Evolutionary conservation across 2,888 invertebrate genomes (phyloP).

Genomic region (Kryphioiulus occultus): DNA sequence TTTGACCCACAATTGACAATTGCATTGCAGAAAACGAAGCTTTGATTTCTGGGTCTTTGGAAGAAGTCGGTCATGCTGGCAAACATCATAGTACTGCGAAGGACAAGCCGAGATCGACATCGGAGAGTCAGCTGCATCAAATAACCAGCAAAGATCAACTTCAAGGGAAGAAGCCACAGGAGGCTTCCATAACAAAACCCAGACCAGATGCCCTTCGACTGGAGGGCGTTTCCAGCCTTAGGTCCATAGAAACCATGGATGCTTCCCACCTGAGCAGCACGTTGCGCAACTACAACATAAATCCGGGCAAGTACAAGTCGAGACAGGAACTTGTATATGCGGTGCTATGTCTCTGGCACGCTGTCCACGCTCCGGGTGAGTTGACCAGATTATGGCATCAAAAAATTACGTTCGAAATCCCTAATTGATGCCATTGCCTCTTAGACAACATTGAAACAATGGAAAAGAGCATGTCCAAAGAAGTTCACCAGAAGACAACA

Average conservation of each 20-base stretch:
- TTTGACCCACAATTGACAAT: too few species aligned
- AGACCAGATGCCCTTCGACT: not conserved
- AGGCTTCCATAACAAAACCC: not conserved
- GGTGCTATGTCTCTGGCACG: not conserved
- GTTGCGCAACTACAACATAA: not conserved
- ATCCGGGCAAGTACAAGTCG: not conserved
- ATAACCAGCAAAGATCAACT: not conserved
- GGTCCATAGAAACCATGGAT: not conserved
- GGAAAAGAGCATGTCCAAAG: not conserved
- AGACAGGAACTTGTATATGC: not conserved
- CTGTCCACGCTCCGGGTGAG: not conserved
- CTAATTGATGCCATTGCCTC: not conserved
- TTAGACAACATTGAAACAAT: not conserved
- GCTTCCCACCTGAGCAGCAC: not conserved
- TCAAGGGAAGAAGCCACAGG: not conserved
- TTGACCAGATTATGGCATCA: not conserved
- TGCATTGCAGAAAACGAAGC: not conserved
- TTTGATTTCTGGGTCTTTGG: not conserved
- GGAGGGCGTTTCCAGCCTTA: not conserved
- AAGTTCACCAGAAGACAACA: not conserved
- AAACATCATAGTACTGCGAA: not conserved
- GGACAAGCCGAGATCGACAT: not conserved
- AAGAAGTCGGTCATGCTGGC: not conserved
- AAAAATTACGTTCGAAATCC: not conserved
- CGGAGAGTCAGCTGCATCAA: not conserved